These are phyloP conservation scores for Pedetes capensis DNA, from an alignment of 2,113 vertebrate genomes.

Conservation along the genomic window DNA sequence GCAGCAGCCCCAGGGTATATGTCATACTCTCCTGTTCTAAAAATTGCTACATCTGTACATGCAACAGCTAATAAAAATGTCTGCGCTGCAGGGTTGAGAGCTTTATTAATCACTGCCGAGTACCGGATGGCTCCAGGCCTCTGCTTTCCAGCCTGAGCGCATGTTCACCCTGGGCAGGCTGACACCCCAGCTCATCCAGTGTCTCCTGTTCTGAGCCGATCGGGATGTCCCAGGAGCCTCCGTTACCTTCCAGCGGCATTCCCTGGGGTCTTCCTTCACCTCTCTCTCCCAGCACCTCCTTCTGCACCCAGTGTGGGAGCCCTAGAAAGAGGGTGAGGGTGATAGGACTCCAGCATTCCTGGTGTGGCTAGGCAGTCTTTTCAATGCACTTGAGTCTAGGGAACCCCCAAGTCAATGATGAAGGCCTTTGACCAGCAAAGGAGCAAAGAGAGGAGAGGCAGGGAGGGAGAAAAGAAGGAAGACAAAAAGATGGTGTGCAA, in stretches of 20 bases:
- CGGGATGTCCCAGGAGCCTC: rapidly evolving
- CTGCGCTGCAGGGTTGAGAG: slow-evolving; percentile 1
- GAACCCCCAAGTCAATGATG: not conserved
- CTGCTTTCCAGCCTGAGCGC: rapidly evolving
- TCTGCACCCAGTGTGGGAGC: not conserved
- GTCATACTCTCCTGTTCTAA: slow-evolving; percentile 52
- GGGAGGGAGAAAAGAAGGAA: not conserved
- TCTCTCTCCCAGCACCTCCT: not conserved
- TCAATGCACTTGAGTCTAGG: not conserved
- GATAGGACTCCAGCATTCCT: no score
- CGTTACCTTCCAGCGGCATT: rapidly evolving
- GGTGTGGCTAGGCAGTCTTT: not conserved
- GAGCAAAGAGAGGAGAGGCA: no score
- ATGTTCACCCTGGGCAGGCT: no score
- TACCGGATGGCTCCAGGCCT: not conserved
- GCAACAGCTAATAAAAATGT: slow-evolving; percentile 64
- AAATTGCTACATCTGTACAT: slow-evolving; percentile 66
- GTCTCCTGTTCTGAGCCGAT: not conserved
- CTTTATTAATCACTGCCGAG: not conserved
- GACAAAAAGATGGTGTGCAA: rapidly evolving
- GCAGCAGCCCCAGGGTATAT: slow-evolving; percentile 17
- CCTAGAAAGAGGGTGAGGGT: rapidly evolving
- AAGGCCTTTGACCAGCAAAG: not conserved
- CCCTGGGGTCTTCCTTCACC: not conserved
- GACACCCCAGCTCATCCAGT: not conserved